Evolutionary conservation across 1,140 invertebrate species (phyloP), one percentile per base, ranked within the genome.

Genomic region (Bombus waltoni): DNA sequence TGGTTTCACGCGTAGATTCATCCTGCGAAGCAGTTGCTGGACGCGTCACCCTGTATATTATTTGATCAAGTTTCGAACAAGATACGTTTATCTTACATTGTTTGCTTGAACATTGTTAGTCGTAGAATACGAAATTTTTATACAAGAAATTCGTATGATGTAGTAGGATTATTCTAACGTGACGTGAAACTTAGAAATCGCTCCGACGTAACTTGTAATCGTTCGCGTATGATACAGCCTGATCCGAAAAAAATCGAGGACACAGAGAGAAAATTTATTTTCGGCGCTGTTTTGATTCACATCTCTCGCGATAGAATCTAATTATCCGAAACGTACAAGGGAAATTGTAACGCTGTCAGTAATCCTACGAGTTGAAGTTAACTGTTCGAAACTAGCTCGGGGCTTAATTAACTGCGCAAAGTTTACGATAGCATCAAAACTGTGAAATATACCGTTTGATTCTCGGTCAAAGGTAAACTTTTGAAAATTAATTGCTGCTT

Each of bases 241-340:
- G 68, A 70, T 70, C 8, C n/a, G 35, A 53, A 47, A 35, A 3
- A 18, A 35, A 75, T 35, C 22, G 25, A 13, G 53, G 9, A 38
- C 10, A 59, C 59, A 57, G n/a, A 2, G 44, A 10, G 42, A 15
- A 35, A 28, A 75, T 57, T 57, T 57, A 28, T 15, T 35, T 53
- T 25, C n/a, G 38, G 0, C 28, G 1, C 13, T 9, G 2, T 47
- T 35, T 40, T 13, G 42, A 77, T 77, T 77, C 28, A 77, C 40
- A 22, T 8, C 38, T 11, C 2, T n/a, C n/a, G 25, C 35, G 32
- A 10, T 9, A 1, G 35, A 62, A 77, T 62, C 53, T 62, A 62
- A 77, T 77, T 77, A 77, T 62, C 38, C 13, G 40, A 77, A 77
- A 77, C 75, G 75, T 57, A 75, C 42, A 38, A 57, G 35, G 15